A percentile compares a stretch with the other conserved stretches of the same genome.
phyloP scores from a whole-genome alignment of 2,797 vertebrate species.

The Pampus argenteus region DNA sequence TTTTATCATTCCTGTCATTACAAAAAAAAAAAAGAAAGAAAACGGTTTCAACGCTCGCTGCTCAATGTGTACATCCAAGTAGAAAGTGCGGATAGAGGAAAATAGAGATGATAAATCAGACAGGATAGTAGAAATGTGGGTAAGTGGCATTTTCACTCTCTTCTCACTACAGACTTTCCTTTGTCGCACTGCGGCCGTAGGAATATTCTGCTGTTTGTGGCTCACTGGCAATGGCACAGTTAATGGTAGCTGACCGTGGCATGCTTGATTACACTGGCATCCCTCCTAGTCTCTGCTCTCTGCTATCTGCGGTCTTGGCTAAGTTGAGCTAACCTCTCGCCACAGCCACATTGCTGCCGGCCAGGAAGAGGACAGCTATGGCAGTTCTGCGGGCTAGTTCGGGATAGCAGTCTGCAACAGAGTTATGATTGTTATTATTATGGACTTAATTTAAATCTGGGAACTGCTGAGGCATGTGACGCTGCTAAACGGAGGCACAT shows the following conservation, averaged over 20 bases:
- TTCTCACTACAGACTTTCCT: constrained; percentile 74
- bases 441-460: constrained; percentile 53
- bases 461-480: constrained; percentile 43
- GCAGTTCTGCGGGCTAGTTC: constrained; percentile 70
- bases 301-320: constrained; percentile 75
- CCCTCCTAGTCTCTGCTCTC: constrained; percentile 74
- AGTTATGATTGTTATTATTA: constrained; percentile 47
- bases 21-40: constrained; percentile 17
- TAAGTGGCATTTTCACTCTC: constrained; percentile 76
- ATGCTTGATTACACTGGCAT: constrained; percentile 89
- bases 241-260: constrained; percentile 88
- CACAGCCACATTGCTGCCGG: constrained; percentile 83
- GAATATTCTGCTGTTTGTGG: constrained; percentile 60
- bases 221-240: constrained; percentile 81
- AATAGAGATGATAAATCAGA: constrained; percentile 63
- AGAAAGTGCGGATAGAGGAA: constrained; percentile 53
- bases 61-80: constrained; percentile 85
- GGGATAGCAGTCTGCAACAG: constrained; percentile 45
- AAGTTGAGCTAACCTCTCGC: constrained; percentile 82
- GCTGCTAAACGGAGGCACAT: constrained; percentile 42
- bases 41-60: constrained; percentile 83
- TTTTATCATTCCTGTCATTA: constrained; percentile 85
- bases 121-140: constrained; percentile 79
- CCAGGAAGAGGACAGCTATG: constrained; percentile 85
- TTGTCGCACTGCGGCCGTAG: constrained; percentile 74